These are phyloP conservation scores for Microcebus griseorufus DNA, from an alignment of 2,113 vertebrate species.

Conservation along the genomic window DNA sequence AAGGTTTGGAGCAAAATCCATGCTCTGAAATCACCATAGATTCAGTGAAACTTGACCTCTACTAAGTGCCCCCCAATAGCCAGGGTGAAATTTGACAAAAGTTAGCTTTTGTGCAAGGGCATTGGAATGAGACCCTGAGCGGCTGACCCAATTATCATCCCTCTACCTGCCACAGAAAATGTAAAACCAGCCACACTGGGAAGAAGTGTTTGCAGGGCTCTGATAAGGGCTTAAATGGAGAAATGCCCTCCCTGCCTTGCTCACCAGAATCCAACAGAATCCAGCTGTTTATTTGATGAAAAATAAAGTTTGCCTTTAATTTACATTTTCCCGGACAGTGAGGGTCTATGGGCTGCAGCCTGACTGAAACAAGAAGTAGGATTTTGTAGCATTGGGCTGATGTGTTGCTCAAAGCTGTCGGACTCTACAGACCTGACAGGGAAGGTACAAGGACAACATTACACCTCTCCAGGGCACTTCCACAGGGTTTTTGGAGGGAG, in stretches of 20 bases:
- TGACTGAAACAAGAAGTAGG: neutral
- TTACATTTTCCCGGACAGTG: constrained; percentile 2
- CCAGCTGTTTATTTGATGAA: constrained; percentile 56
- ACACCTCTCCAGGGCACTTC: neutral
- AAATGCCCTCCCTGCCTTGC: constrained; percentile 46
- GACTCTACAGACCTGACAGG: neutral
- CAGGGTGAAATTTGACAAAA: constrained; percentile 25
- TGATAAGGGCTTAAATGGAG: constrained; percentile 66
- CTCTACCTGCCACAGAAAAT: constrained; percentile 38
- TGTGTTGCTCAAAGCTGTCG: neutral
- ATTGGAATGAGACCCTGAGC: neutral
- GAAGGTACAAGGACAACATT: neutral
- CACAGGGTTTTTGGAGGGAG: neutral
- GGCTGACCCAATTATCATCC: constrained; percentile 18
- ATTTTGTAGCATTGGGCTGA: neutral
- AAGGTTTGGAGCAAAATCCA: neutral
- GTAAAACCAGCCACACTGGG: constrained; percentile 31
- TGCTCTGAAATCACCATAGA: neutral
- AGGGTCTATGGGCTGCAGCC: constrained; percentile 18
- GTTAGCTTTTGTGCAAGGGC: neutral
- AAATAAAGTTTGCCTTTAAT: constrained; percentile 47
- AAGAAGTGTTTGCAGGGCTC: constrained; percentile 54
- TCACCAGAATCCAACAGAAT: constrained; percentile 42
- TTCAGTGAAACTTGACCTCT: neutral
- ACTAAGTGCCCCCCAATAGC: neutral